Conservation (phyloP, 2,113 vertebrate species). For the Regulus satrapa region DNA sequence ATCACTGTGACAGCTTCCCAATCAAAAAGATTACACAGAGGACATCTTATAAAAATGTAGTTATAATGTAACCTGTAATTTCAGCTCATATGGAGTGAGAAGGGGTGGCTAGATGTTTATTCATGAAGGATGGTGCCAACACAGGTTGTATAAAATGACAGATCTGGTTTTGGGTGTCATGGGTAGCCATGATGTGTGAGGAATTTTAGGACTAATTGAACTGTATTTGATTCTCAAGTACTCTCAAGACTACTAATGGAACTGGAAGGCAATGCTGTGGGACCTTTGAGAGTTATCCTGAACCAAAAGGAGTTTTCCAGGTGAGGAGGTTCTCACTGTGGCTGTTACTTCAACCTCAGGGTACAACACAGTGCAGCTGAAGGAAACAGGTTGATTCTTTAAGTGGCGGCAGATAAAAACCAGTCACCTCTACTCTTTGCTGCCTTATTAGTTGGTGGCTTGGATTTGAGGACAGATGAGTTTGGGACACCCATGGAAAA, state of each 20-base stretch:
- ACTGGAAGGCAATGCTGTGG: accelerated
- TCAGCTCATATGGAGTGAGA: background rate
- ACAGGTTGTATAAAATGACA: background rate
- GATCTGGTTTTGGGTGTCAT: background rate
- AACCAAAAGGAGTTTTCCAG: background rate
- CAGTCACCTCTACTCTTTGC: background rate
- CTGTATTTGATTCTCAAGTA: background rate
- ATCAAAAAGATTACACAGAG: background rate
- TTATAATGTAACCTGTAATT: background rate
- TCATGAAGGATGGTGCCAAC: background rate
- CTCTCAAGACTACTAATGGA: background rate
- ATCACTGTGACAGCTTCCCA: background rate
- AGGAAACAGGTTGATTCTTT: background rate
- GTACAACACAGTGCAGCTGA: background rate
- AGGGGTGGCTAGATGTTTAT: background rate
- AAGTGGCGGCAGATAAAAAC: background rate
- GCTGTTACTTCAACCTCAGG: accelerated
- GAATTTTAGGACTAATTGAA: background rate
- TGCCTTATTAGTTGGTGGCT: background rate
- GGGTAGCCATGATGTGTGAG: accelerated
- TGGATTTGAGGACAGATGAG: background rate
- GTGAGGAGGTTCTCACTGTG: accelerated
- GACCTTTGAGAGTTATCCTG: accelerated
- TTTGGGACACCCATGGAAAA: accelerated
- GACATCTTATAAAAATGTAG: background rate